Evolutionary conservation across 2,113 vertebrate genomes (phyloP), one percentile per base, ranked within the genome.

Genomic region (Neogobius melanostomus): DNA sequence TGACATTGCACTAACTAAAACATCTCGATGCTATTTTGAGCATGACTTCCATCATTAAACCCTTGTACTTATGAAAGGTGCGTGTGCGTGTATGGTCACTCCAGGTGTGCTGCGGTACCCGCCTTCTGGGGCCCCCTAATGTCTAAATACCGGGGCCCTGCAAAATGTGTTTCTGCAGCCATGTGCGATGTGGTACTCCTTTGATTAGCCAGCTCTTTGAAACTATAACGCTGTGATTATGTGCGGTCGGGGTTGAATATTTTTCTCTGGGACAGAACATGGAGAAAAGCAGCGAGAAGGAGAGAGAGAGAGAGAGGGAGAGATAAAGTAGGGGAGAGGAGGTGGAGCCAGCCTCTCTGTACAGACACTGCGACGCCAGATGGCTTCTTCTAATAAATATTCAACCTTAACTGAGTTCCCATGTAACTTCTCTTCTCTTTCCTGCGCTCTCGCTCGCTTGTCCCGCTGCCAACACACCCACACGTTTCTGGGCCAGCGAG

Each of bases 361-460:
- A 94, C 95, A 99, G 97, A 99, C 97, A 95, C 93, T 91, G 95
- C 95, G 97, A 98, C 97, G 97, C 97, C 97, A 99, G 97, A 99
- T 98, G 96, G 96, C 96, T 98, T 97, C 95, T 98, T 98, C 96
- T 98, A 98, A 99, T 98, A 99, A 98, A 99, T 98, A 96, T 98
- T 98, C 97, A 98, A 98, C 96, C 96, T 98, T 97, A 98, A 97
- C 96, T 97, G 95, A 92, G 95, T 98, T 99, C 96, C 96, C 97
- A 98, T 97, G 96, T 97, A 98, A 97, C 96, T 98, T 96, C 95
- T 95, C 86, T 82, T 77, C 84, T 77, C 79, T 72, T 82, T 85
- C 80, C 28, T 42, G 28, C 56, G 28, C 82, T 86, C 85, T 79
- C 85, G 66, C 95, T 95, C 94, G 44, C 42, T 92, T 96, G 96